Percentiles rank a stretch among this genome's conserved stretches.
These are phyloP conservation scores for Mesorhabditis spiculigera DNA, from an alignment of 2,888 invertebrate species.

Conservation along the genomic window DNA sequence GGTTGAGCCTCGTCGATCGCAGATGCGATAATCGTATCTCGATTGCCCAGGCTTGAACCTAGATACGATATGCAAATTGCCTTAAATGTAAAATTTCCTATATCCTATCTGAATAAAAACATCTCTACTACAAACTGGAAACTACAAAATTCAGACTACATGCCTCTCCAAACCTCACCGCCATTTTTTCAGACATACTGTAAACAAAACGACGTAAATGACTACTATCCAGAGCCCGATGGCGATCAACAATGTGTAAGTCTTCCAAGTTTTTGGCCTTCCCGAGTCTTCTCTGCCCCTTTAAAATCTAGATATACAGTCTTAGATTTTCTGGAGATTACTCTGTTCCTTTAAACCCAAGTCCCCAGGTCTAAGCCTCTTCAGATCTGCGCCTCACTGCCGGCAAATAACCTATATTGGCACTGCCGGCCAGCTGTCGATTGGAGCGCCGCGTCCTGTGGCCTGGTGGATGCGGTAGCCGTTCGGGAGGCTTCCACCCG, in stretches of 20 bases:
- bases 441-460: conserved; percentile 19
- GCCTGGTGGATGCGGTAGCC: not conserved
- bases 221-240: conserved; percentile 8
- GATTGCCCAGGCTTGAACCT: no score
- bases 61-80: no score
- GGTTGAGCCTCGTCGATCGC: no score
- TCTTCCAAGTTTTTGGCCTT: not conserved
- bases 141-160: no score
- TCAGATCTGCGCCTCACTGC: conserved; percentile 30
- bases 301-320: not conserved
- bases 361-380: not conserved
- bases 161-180: no score
- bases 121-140: no score
- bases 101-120: no score
- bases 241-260: conserved; percentile 10
- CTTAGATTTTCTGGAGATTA: not conserved
- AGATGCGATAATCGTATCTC: no score
- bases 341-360: not conserved
- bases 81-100: no score
- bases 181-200: not conserved
- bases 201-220: conserved; percentile 1
- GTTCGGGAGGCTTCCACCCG: no score
- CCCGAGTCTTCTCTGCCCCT: not conserved
- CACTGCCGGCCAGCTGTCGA: conserved; percentile 23
- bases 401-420: conserved; percentile 25